Evolutionary conservation across 2,797 vertebrate species (phyloP).

Genomic region (Odontamblyopus rebecca): DNA sequence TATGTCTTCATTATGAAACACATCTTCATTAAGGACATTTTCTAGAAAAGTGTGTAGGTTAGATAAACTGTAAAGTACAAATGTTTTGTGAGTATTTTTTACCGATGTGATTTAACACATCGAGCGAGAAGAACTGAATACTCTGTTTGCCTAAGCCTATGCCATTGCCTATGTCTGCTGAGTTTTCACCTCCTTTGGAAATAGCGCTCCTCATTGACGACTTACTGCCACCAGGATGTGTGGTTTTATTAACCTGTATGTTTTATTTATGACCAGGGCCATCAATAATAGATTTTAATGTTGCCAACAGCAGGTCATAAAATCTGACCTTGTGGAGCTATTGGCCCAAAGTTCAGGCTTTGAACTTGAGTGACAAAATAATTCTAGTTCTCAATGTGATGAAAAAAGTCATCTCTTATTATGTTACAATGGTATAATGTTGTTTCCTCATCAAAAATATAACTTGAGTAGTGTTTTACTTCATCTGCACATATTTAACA

Average conservation of each 20-base stretch:
- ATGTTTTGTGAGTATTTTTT: no score
- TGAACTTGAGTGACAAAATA: not conserved
- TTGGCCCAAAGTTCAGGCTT: not conserved
- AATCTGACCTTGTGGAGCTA: conserved; percentile 1
- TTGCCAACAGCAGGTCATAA: not conserved
- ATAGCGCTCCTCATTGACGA: conserved; percentile 1
- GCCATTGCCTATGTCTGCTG: no score
- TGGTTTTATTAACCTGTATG: conserved; percentile 2
- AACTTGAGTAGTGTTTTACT: no score
- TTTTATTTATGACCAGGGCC: not conserved
- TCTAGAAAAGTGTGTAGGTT: no score
- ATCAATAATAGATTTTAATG: conserved; percentile 3
- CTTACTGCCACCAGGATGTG: not conserved
- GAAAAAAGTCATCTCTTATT: not conserved
- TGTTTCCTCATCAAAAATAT: no score
- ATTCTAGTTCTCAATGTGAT: not conserved
- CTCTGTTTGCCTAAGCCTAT: not conserved
- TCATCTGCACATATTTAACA: no score
- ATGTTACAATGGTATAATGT: no score
- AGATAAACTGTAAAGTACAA: no score
- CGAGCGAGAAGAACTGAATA: not conserved
- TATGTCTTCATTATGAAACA: not conserved
- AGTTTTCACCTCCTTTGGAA: not conserved
- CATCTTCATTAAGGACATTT: not conserved
- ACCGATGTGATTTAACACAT: not conserved